Conservation (phyloP, 2,113 vertebrate genomes). For the Hippocampus guttulatus region DNA sequence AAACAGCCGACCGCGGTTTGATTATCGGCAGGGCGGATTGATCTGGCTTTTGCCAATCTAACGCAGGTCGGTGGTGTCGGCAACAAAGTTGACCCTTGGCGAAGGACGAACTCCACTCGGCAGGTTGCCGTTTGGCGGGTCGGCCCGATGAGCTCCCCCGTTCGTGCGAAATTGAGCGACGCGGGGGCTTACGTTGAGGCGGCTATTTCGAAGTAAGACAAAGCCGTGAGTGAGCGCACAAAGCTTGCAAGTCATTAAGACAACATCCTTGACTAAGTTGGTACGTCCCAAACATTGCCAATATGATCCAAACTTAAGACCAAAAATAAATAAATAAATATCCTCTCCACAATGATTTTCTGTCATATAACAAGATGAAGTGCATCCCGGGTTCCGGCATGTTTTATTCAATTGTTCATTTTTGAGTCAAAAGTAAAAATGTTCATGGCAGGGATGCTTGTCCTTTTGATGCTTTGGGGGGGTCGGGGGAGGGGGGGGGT, state of each 20-base stretch:
- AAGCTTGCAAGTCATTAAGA: neutral
- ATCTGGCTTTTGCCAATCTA: conserved; percentile 40
- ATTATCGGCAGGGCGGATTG: conserved; percentile 24
- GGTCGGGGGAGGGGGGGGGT: too few relatives aligned
- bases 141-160: conserved; percentile 12
- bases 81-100: conserved; percentile 53
- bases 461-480: too few relatives aligned
- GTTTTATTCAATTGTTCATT: too few relatives aligned
- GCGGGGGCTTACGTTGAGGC: neutral
- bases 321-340: too few relatives aligned
- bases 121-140: conserved; percentile 20
- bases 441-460: too few relatives aligned
- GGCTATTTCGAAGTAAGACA: neutral
- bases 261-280: neutral
- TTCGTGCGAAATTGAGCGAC: neutral
- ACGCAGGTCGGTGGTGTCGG: conserved; percentile 37
- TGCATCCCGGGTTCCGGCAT: too few relatives aligned
- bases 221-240: neutral
- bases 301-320: too few relatives aligned
- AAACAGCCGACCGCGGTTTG: conserved; percentile 41
- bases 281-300: too few relatives aligned
- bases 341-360: too few relatives aligned
- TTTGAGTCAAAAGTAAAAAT: too few relatives aligned
- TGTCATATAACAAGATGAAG: too few relatives aligned
- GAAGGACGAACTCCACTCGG: conserved; percentile 42